A percentile compares a stretch with the other conserved stretches of the same genome.
Evolutionary conservation across 2,888 invertebrate genomes (phyloP).

Genomic region (Caenorhabditis doughertyi): DNA sequence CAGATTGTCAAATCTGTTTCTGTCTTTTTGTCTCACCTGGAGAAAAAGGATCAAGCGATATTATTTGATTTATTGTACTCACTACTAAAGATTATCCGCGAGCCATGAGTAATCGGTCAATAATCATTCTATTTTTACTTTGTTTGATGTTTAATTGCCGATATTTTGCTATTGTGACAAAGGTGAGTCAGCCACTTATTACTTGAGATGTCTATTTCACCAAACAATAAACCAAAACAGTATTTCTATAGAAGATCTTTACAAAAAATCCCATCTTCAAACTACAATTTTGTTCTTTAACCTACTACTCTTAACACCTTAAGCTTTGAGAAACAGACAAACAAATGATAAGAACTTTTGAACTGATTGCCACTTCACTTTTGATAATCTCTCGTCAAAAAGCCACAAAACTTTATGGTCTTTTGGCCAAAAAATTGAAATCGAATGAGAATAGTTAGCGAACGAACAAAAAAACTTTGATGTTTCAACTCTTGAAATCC

Average conservation of each 20-base stretch:
- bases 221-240: no score
- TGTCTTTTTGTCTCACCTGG: slow-evolving; percentile 3
- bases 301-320: slow-evolving; percentile 2
- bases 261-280: not conserved
- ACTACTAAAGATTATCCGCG: not conserved
- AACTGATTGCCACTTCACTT: slow-evolving; percentile 13
- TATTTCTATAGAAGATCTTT: not conserved
- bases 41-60: not conserved
- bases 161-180: slow-evolving; percentile 50
- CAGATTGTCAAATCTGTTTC: slow-evolving; percentile 40
- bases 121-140: slow-evolving; percentile 1
- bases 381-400: not conserved
- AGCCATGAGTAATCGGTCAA: slow-evolving; percentile 13
- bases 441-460: not conserved
- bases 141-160: slow-evolving; percentile 9
- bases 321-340: slow-evolving; percentile 20
- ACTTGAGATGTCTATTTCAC: no score
- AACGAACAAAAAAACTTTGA: not conserved
- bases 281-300: slow-evolving; percentile 20
- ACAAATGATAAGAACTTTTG: slow-evolving; percentile 29
- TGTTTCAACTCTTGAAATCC: slow-evolving; percentile 19
- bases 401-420: not conserved
- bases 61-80: slow-evolving; percentile 2
- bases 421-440: not conserved
- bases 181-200: slow-evolving; percentile 47